Percentiles rank a stretch among this genome's conserved stretches.
These are phyloP conservation scores for Myotis vivesi DNA, from an alignment of 2,797 vertebrate species.

Conservation along the genomic window DNA sequence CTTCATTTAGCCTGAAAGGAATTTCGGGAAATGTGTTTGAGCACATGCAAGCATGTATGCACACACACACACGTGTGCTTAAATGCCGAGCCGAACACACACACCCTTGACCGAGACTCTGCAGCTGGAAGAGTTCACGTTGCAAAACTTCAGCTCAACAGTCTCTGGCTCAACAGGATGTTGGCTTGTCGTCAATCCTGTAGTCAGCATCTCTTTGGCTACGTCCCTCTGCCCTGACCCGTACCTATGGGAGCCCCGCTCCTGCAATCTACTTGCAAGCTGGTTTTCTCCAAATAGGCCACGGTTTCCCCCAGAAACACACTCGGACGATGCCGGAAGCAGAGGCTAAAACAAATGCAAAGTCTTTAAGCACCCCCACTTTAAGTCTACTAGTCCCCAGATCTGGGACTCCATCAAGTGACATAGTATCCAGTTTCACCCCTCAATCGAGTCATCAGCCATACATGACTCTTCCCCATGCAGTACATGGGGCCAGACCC, in stretches of 20 bases:
- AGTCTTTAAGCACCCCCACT: background rate
- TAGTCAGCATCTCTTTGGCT: accelerated
- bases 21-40: background rate
- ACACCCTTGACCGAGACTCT: accelerated
- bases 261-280: background rate
- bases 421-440: background rate
- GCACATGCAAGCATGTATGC: background rate
- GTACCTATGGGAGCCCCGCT: accelerated
- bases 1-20: conserved; percentile 53
- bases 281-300: background rate
- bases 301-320: background rate
- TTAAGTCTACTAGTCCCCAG: background rate
- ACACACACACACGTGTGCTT: accelerated
- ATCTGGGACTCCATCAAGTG: accelerated
- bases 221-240: background rate
- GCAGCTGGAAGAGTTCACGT: background rate
- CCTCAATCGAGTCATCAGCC: background rate
- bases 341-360: background rate
- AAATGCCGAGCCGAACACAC: accelerated
- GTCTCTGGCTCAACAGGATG: background rate
- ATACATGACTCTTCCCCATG: accelerated
- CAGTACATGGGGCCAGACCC: too few species aligned
- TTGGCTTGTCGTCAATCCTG: background rate
- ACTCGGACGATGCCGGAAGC: background rate
- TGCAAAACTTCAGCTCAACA: accelerated